Base-by-base conservation (phyloP, 2,888 invertebrate species). In the Orthosia cruda region DNA sequence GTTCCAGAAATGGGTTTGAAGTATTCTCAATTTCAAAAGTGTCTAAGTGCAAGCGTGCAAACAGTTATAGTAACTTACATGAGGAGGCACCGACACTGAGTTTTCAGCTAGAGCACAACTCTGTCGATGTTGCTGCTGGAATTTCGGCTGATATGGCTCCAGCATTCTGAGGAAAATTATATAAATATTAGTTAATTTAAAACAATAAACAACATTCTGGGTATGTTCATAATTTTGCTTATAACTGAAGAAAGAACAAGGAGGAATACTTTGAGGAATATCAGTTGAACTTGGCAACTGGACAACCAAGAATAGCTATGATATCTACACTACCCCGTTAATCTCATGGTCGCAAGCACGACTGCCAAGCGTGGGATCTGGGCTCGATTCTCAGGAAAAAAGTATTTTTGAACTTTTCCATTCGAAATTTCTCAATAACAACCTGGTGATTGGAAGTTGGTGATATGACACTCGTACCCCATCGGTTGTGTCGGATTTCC, bases 91-190 rank as follows among this genome's bases (percentile, higher is more conserved):
- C 0, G 93, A 85, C 0, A 96, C 95, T 2, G 95, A 89, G 64
- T 93, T 95, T 82, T 97, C 97, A 52, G 87, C 88, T 81, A 98
- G 95, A 0, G 97, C 98, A 92, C 98, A 98, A 89, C 98, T 98
- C 87, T 98, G 97, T 86, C 98, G 97, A 94, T 98, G 98, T 87
- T 98, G 98, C 89, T 98, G 98, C 90, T 98, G 98, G 92, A 99
- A 99, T 94, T 99, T 98, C 3, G 99, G 99, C 91, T 99, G 98
- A 93, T 99, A 99, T 0, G 99, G 99, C 92, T 99, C 98, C 94
- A 99, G 94, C 98, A 98, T 99, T 83, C 99, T 98, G 91, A 5
- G 32, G 49, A 65, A 67, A 58, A 57, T 26, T 49, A 65, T 4
- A n/a, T 12, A 13, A 9, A 40, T 18, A 62, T 26, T 75, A 52